Base-by-base conservation (phyloP, 2,888 invertebrate species). In the Gari tellinella region DNA sequence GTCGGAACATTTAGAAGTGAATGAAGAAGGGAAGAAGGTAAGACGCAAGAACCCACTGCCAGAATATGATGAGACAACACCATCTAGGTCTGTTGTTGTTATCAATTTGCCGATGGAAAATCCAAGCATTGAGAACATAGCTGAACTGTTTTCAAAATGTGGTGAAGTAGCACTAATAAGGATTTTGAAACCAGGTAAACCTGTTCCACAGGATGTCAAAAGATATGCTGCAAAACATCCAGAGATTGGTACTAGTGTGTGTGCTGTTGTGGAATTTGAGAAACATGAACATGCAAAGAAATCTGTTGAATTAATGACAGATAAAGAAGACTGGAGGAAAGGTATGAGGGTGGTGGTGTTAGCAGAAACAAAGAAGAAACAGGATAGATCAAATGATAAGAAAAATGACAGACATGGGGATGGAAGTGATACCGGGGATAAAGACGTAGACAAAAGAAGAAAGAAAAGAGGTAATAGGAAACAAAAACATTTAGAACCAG, bases 151-250 rank as follows among this genome's bases (percentile, higher is more conserved):
- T 92, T 95, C 95, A 14, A 94, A 94, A 60, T 97, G 97, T 90
- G 98, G 98, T 2, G 97, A 97, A 91, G 97, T 98, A 48, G 96
- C 96, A 2, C 93, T 97, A 41, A 96, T 98, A 60, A 94, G 98
- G 65, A 96, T 98, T 74, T 93, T 98, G 51, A 94, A 96, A 61
- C 97, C 97, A 0, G 97, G 97, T 43, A 96, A 96, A 92, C 95
- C 97, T 12, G 95, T 97, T 60, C 97, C 98, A 1, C 95, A 96
- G 3, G 97, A 98, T 92, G 96, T 97, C 23, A 94, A 97, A 66
- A 96, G 96, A 91, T 97, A 97, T 91, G 95, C 97, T 87, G 96
- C 96, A 89, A 97, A 97, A 90, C 96, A 97, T 90, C 97, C 97
- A 23, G 96, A 96, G 89, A 94, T 97, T 90, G 95, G 95, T 81